A percentile compares a stretch with the other conserved stretches of the same genome.
Evolutionary conservation across 2,113 vertebrate species (phyloP).

Genomic region (Neomonachus schauinslandi): DNA sequence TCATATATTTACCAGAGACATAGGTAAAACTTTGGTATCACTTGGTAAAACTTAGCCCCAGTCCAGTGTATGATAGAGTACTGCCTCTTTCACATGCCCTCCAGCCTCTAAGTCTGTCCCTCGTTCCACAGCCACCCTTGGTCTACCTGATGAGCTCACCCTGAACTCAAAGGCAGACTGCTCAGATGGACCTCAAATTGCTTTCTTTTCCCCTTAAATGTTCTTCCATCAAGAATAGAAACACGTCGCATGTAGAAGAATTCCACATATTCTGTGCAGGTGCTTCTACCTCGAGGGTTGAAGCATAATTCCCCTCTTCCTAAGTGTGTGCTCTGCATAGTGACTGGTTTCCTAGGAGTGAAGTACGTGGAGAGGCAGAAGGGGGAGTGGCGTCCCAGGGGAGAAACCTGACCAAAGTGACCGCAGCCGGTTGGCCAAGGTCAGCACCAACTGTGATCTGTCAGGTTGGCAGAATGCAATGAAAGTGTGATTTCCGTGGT

Average conservation of each 20-base stretch:
- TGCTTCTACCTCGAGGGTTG: background rate
- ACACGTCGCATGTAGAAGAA: background rate
- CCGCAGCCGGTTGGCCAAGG: no score
- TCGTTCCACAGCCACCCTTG: background rate
- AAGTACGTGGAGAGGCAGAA: no score
- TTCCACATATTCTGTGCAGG: fast-evolving
- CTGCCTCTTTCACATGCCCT: fast-evolving
- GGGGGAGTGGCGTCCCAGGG: background rate
- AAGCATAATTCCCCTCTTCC: fast-evolving
- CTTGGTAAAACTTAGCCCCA: background rate
- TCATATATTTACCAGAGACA: no score
- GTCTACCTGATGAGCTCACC: fast-evolving
- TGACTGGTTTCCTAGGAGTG: background rate
- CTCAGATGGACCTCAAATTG: background rate
- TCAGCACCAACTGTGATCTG: fast-evolving
- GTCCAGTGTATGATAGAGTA: fast-evolving
- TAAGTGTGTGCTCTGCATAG: fast-evolving
- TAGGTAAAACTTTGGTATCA: background rate
- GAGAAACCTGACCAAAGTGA: background rate
- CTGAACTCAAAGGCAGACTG: background rate
- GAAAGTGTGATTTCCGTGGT: fast-evolving
- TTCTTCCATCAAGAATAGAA: background rate
- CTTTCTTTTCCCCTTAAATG: background rate
- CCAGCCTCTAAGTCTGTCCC: no score
- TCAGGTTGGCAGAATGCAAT: fast-evolving